Percentiles rank a stretch among this genome's conserved stretches.
Evolutionary conservation across 2,888 invertebrate genomes (phyloP).

Genomic region (Aphidius colemani): DNA sequence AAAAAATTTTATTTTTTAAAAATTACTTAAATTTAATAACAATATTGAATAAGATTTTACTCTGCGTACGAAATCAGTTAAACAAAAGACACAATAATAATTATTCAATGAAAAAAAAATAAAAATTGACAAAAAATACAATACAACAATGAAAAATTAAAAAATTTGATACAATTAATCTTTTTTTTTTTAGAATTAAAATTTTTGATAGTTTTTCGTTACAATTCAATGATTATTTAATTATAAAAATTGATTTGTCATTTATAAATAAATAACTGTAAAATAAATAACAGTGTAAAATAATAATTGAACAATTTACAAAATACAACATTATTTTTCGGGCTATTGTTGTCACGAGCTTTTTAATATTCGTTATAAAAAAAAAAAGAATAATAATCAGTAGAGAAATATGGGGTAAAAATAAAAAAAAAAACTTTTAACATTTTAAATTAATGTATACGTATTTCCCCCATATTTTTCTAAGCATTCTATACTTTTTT

Average conservation of each 20-base stretch:
- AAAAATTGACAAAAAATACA: slow-evolving; percentile 23
- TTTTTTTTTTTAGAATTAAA: slow-evolving; percentile 40
- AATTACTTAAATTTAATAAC: neutral
- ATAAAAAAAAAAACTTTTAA: too few relatives aligned
- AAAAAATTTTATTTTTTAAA: slow-evolving; percentile 4
- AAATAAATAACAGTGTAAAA: too few relatives aligned
- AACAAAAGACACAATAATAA: slow-evolving; percentile 18
- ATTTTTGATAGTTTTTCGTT: slow-evolving; percentile 37
- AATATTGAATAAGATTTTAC: slow-evolving; percentile 21
- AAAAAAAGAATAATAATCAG: neutral
- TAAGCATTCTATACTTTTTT: neutral
- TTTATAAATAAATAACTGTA: too few relatives aligned
- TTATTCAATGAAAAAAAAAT: slow-evolving; percentile 23
- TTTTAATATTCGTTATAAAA: slow-evolving; percentile 4
- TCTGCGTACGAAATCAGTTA: slow-evolving; percentile 28
- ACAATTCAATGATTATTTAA: slow-evolving; percentile 19
- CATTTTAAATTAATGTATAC: too few relatives aligned
- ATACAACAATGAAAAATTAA: slow-evolving; percentile 17
- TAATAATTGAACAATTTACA: neutral
- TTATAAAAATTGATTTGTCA: too few relatives aligned
- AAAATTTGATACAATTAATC: slow-evolving; percentile 41
- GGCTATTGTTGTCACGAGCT: slow-evolving; percentile 9
- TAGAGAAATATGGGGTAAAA: neutral
- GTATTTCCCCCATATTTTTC: slow-evolving; percentile 1
- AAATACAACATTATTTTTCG: neutral